phyloP scores from a whole-genome alignment of 2,888 invertebrate genomes.

The Mamestra brassicae region DNA sequence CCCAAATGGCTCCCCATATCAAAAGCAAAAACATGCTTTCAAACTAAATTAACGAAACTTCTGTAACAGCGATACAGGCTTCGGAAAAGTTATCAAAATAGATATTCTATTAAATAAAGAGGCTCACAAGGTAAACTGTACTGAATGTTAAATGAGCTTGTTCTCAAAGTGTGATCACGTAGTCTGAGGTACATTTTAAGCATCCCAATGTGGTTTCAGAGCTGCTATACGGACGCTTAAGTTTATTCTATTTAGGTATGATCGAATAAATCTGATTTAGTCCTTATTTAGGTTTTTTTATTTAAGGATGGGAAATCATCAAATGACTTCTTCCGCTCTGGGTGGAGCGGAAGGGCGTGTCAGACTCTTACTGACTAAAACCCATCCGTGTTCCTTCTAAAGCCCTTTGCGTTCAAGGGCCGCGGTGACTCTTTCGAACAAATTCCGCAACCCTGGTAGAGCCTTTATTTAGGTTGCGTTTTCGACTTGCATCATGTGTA shows the following conservation, averaged over 20 bases:
- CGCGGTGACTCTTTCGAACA: too few relatives aligned
- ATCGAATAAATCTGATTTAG: constrained; percentile 1
- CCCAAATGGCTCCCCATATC: constrained; percentile 8
- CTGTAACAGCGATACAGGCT: constrained; percentile 9
- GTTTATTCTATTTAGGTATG: constrained; percentile 11
- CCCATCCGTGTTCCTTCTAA: too few relatives aligned
- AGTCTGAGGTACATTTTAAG: constrained; percentile 55
- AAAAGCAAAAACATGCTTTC: constrained; percentile 18
- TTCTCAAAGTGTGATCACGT: constrained; percentile 56
- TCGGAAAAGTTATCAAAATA: constrained; percentile 55
- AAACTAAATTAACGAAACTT: constrained; percentile 42
- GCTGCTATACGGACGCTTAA: not conserved
- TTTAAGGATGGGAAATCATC: too few relatives aligned
- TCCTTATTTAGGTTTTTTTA: not conserved
- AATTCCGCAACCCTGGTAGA: too few relatives aligned
- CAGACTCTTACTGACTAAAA: too few relatives aligned
- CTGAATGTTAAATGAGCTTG: constrained; percentile 47
- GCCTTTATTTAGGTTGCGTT: too few relatives aligned
- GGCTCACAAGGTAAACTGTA: constrained; percentile 31
- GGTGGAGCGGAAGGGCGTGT: too few relatives aligned
- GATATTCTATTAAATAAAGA: constrained; percentile 55
- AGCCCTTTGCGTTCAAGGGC: too few relatives aligned
- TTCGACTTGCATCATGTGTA: not conserved
- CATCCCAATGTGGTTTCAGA: constrained; percentile 47
- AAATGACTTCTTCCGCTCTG: too few relatives aligned